Evolutionary conservation across 23 tunicate genomes (phyloP).

Genomic region (Ciona savignyi): DNA sequence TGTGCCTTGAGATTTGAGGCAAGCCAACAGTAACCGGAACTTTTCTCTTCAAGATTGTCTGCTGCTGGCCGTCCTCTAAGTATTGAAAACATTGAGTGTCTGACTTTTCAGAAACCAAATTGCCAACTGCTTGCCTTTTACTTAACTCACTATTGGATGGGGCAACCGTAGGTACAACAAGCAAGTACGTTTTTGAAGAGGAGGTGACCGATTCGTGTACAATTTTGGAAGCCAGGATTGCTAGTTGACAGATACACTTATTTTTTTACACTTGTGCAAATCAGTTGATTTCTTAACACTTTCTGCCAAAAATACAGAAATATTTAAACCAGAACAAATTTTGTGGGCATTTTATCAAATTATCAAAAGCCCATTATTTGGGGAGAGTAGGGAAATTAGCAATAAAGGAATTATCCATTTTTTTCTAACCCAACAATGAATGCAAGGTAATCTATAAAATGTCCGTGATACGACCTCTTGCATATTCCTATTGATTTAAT

Average conservation of each 20-base stretch:
- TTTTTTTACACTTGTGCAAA: too few species aligned
- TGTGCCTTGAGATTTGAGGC: constrained; percentile 16
- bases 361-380: too few species aligned
- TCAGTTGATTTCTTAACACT: too few species aligned
- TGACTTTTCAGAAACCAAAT: constrained; percentile 41
- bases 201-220: constrained; percentile 28
- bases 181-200: constrained; percentile 77
- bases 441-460: too few species aligned
- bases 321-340: too few species aligned
- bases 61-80: constrained; percentile 69
- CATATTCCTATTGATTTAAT: too few species aligned
- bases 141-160: constrained; percentile 87
- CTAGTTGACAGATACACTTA: not conserved
- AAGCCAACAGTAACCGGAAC: constrained; percentile 51
- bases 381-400: too few species aligned
- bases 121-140: constrained; percentile 86
- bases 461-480: too few species aligned
- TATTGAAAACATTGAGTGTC: constrained; percentile 45
- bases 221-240: constrained; percentile 87
- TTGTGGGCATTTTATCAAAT: too few species aligned
- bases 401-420: too few species aligned
- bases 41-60: constrained; percentile 61
- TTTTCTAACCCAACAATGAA: too few species aligned
- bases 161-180: constrained; percentile 86
- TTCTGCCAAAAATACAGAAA: too few species aligned